Evolutionary conservation across 1,140 invertebrate genomes (phyloP).

Genomic region (Gryon sp.): DNA sequence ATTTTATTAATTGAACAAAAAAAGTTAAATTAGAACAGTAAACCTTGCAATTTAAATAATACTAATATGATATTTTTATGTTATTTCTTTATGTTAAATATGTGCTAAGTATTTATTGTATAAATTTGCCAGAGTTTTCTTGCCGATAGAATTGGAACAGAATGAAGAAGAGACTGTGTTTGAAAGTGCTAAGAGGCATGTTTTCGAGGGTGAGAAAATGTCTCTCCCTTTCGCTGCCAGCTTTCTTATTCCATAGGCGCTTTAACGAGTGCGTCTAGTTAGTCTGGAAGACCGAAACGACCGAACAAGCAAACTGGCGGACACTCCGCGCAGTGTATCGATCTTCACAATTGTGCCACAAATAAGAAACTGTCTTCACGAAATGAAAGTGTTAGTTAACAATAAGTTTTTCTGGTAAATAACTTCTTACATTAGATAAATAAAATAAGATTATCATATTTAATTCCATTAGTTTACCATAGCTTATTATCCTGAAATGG

Average conservation of each 20-base stretch:
- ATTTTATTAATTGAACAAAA: no score
- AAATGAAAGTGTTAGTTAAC: no score
- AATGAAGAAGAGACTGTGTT: constrained; percentile 47
- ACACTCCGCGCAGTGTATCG: constrained; percentile 74
- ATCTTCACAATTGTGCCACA: constrained; percentile 76
- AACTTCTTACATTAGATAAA: no score
- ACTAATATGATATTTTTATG: no score
- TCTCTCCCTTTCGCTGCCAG: constrained; percentile 52
- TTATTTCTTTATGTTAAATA: no score
- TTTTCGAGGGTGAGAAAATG: constrained; percentile 53
- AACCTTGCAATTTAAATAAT: no score
- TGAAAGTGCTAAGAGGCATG: constrained; percentile 54
- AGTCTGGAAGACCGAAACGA: constrained; percentile 62
- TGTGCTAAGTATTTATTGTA: constrained; percentile 40
- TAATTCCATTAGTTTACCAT: no score
- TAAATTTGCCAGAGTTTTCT: no score
- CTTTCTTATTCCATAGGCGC: constrained; percentile 51
- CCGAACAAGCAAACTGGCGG: constrained; percentile 61
- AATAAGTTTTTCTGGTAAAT: no score
- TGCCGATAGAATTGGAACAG: constrained; percentile 26
- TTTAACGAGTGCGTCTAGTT: constrained; percentile 73
- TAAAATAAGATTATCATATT: no score
- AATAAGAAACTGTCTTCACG: constrained; percentile 68
- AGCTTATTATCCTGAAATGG: no score
- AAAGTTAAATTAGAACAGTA: no score